Conservation (phyloP, 92 coral and sea anemone species). For the Actinernus sp. region DNA sequence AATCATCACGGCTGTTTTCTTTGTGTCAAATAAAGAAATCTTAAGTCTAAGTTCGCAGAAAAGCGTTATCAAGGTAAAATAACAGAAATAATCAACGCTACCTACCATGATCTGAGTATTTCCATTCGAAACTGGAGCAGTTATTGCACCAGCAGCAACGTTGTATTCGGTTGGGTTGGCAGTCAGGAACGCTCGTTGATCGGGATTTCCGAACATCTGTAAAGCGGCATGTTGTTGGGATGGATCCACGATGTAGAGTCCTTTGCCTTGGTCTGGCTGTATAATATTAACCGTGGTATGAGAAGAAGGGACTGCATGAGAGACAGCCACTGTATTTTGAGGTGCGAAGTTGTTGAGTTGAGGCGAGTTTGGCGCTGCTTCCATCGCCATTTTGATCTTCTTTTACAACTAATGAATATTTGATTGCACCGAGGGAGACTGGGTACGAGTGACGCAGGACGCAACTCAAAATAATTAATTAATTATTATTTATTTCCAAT, state of each 20-base stretch:
- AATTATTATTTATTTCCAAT: no score
- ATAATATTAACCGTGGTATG: conserved; percentile 92
- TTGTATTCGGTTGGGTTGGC: conserved; percentile 96
- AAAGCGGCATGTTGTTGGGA: conserved; percentile 90
- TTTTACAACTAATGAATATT: conserved; percentile 82
- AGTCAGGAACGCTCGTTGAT: conserved; percentile 92
- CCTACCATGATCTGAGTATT: conserved; percentile 94
- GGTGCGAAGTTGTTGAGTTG: conserved; percentile 94
- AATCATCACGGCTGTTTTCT: no score
- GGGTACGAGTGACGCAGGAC: conserved; percentile 30
- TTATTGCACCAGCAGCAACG: conserved; percentile 86
- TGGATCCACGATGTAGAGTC: conserved; percentile 98
- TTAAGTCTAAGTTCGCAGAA: not conserved
- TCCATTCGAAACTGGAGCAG: conserved; percentile 94
- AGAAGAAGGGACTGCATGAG: conserved; percentile 95
- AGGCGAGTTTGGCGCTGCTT: conserved; percentile 94
- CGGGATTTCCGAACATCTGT: conserved; percentile 98
- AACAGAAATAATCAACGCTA: not conserved
- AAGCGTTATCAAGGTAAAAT: conserved; percentile 31
- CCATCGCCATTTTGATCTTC: conserved; percentile 97
- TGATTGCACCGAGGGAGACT: conserved; percentile 51
- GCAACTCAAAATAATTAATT: no score
- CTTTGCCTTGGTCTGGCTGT: conserved; percentile 95
- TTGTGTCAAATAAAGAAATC: no score
- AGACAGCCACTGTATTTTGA: conserved; percentile 85